phyloP scores from a whole-genome alignment of 2,888 invertebrate genomes.

The Folsomia candida region DNA sequence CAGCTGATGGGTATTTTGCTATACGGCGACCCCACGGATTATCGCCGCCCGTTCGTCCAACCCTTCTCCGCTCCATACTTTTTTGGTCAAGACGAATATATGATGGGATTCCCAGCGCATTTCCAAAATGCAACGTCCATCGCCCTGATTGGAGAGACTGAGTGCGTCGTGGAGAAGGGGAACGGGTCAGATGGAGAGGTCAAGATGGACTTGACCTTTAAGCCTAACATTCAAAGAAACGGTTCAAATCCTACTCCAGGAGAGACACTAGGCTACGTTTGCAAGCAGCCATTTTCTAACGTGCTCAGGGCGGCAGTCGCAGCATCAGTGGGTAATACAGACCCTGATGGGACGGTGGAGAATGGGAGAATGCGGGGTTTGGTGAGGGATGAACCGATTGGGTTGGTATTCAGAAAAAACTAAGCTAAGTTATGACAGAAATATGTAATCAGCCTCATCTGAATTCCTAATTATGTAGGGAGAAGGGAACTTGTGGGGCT shows the following conservation, averaged over 20 bases:
- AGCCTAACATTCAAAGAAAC: not conserved
- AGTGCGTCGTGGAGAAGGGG: constrained; percentile 33
- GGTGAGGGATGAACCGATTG: constrained; percentile 6
- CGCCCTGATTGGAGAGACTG: constrained; percentile 29
- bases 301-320: no score
- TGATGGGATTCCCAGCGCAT: constrained; percentile 12
- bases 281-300: no score
- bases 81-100: constrained; percentile 14
- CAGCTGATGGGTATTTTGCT: constrained; percentile 32
- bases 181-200: no score
- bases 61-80: constrained; percentile 37
- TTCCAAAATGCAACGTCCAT: constrained; percentile 33
- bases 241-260: no score
- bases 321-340: no score
- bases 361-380: not conserved
- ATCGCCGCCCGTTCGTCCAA: constrained; percentile 28
- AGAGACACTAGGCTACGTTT: constrained; percentile 10
- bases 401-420: not conserved
- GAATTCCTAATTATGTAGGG: no score
- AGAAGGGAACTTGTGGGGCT: no score
- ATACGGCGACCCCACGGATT: constrained; percentile 32
- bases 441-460: no score
- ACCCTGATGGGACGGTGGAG: not conserved
- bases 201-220: constrained; percentile 7
- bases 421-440: no score